Conservation (phyloP, 2,113 vertebrate species). For the Embiotoca jacksoni region DNA sequence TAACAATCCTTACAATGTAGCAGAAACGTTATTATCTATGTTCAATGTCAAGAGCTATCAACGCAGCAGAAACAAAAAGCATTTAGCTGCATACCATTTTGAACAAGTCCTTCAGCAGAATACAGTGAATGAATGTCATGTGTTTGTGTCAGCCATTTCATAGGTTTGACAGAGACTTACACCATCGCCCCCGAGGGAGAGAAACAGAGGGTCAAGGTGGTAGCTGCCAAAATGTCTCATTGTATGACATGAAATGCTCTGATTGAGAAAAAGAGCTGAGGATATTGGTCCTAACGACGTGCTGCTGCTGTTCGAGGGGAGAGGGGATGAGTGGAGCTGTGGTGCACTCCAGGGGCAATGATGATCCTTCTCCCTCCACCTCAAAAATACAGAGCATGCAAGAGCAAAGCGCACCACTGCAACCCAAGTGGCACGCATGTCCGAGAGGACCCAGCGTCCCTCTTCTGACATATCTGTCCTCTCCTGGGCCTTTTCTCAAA, state of each 20-base stretch:
- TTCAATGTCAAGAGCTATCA: background rate
- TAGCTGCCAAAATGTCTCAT: constrained; percentile 66
- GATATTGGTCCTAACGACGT: constrained; percentile 66
- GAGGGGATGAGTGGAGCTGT: constrained; percentile 15
- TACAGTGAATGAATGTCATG: constrained; percentile 33
- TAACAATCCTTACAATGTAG: background rate
- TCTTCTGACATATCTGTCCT: constrained; percentile 15
- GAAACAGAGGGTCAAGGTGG: constrained; percentile 63
- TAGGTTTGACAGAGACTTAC: constrained; percentile 48
- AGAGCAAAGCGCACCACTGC: constrained; percentile 35
- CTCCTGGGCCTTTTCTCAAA: background rate
- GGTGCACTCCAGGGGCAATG: constrained; percentile 32
- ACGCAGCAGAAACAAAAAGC: background rate
- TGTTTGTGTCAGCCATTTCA: constrained; percentile 48
- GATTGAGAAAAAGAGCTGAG: constrained; percentile 63
- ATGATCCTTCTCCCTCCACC: constrained; percentile 31
- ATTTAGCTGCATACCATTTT: background rate
- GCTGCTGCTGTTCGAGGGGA: constrained; percentile 39
- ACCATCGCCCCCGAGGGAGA: constrained; percentile 38
- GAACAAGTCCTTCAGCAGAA: constrained; percentile 21
- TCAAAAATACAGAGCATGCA: constrained; percentile 46
- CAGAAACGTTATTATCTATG: background rate
- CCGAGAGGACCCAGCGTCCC: constrained; percentile 17
- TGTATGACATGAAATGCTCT: constrained; percentile 60
- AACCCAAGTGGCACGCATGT: constrained; percentile 37